A percentile compares a stretch with the other conserved stretches of the same genome.
These are phyloP conservation scores for Sapayoa aenigma DNA, from an alignment of 2,113 vertebrate genomes.

Conservation along the genomic window DNA sequence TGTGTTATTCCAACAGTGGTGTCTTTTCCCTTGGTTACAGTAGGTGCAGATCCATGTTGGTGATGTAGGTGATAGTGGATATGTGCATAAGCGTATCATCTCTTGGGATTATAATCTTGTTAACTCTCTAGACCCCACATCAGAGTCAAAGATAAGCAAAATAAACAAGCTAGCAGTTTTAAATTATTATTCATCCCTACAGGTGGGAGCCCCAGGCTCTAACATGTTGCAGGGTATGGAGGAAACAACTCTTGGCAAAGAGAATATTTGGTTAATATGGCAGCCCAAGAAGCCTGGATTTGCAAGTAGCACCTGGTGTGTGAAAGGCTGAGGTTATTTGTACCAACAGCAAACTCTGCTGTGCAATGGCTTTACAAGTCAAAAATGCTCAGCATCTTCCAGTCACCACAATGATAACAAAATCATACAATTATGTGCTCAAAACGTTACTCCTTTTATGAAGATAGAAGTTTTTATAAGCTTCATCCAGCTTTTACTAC, in stretches of 20 bases:
- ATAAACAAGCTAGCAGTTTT: not conserved
- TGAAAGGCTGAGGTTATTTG: not conserved
- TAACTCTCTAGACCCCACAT: not conserved
- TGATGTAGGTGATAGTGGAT: not conserved
- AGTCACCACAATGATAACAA: not conserved
- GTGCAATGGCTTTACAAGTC: not conserved
- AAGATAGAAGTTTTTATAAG: not conserved
- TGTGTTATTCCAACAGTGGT: not conserved
- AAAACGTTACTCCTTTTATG: not conserved
- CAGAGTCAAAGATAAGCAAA: not conserved
- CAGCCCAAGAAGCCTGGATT: not conserved
- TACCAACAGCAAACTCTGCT: not conserved
- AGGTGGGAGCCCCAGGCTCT: not conserved
- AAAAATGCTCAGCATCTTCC: not conserved
- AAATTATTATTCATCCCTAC: not conserved
- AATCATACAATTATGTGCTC: not conserved
- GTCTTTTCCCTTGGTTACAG: not conserved
- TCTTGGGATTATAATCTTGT: not conserved
- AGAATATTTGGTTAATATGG: not conserved
- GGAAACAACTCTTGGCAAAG: not conserved
- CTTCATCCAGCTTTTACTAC: not conserved
- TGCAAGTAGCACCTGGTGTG: not conserved
- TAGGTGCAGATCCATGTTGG: not conserved
- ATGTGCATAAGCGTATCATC: not conserved
- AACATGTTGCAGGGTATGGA: not conserved